Conservation (phyloP, 2,797 vertebrate species). For the Brotula barbata region DNA sequence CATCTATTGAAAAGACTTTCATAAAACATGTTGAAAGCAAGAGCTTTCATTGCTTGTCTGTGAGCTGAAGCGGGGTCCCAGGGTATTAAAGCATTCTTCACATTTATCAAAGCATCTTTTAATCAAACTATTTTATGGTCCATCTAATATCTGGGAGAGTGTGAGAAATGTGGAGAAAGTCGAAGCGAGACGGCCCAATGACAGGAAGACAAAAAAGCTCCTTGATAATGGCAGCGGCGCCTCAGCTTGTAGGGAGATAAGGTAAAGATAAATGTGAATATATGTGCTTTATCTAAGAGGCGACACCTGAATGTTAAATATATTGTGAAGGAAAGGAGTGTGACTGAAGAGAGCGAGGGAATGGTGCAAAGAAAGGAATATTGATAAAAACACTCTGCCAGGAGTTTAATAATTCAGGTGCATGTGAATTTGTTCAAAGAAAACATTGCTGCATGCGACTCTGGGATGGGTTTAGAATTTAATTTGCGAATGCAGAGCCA, state of each 20-base stretch:
- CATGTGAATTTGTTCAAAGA: slow-evolving; percentile 43
- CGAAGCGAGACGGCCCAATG: slow-evolving; percentile 38
- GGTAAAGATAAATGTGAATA: slow-evolving; percentile 64
- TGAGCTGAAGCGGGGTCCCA: slow-evolving; percentile 18
- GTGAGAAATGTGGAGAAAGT: slow-evolving; percentile 57
- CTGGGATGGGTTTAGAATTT: slow-evolving; percentile 38
- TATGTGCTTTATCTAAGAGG: slow-evolving; percentile 54
- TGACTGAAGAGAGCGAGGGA: slow-evolving; percentile 12
- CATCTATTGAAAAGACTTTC: slow-evolving; percentile 30
- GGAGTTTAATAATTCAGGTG: slow-evolving; percentile 65
- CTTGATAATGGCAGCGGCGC: slow-evolving; percentile 61
- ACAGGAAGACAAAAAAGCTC: slow-evolving; percentile 71
- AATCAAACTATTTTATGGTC: slow-evolving; percentile 75
- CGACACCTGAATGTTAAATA: slow-evolving; percentile 55
- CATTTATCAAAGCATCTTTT: slow-evolving; percentile 73
- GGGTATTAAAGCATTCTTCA: slow-evolving; percentile 42
- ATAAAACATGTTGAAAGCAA: slow-evolving; percentile 50
- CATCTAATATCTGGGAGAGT: slow-evolving; percentile 65
- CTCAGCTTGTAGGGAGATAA: slow-evolving; percentile 65
- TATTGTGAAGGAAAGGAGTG: slow-evolving; percentile 25
- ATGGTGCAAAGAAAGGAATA: slow-evolving; percentile 23
- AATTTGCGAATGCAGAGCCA: slow-evolving; percentile 37
- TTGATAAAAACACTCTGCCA: slow-evolving; percentile 30
- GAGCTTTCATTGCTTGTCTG: slow-evolving; percentile 30
- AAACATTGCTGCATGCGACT: slow-evolving; percentile 39